A percentile compares a stretch with the other conserved stretches of the same genome.
phyloP scores from a whole-genome alignment of 92 coral and sea anemone species.

The Epizoanthus ramosus region DNA sequence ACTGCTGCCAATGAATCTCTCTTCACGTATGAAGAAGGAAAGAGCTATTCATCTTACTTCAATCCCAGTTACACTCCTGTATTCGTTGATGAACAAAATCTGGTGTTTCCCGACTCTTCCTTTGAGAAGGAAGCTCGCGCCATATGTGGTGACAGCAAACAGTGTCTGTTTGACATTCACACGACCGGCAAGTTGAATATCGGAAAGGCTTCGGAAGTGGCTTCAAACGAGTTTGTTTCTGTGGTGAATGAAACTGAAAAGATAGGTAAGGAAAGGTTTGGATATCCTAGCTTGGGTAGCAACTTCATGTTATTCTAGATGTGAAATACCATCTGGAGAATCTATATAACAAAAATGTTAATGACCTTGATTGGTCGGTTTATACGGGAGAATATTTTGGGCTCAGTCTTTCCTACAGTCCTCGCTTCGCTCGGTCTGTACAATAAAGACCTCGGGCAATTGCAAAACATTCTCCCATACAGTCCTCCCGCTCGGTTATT shows the following conservation, averaged over 20 bases:
- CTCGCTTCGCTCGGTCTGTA: too few species aligned
- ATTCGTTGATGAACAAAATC: slow-evolving; percentile 27
- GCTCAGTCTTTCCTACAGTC: too few species aligned
- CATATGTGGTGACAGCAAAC: slow-evolving; percentile 46
- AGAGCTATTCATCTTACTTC: slow-evolving; percentile 4
- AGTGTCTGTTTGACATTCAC: slow-evolving; percentile 53
- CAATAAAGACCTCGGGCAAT: too few species aligned
- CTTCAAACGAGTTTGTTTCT: not conserved
- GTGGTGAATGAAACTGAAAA: slow-evolving; percentile 6
- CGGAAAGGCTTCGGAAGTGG: slow-evolving; percentile 44
- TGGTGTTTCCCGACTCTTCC: slow-evolving; percentile 6
- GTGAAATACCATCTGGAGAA: too few species aligned
- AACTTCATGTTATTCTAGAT: too few species aligned
- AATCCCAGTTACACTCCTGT: slow-evolving; percentile 34
- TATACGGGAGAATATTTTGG: too few species aligned
- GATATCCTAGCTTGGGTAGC: too few species aligned
- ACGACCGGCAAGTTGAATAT: slow-evolving; percentile 44
- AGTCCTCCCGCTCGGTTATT: too few species aligned
- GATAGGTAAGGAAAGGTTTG: not conserved
- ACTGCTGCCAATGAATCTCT: slow-evolving; percentile 22
- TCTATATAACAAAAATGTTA: too few species aligned
- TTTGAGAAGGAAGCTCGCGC: slow-evolving; percentile 46
- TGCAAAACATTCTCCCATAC: too few species aligned
- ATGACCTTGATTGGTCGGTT: too few species aligned
- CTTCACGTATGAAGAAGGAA: slow-evolving; percentile 43